A percentile compares a stretch with the other conserved stretches of the same genome.
Conservation (phyloP, 2,888 invertebrate genomes). For the Drosophila neutralis region DNA sequence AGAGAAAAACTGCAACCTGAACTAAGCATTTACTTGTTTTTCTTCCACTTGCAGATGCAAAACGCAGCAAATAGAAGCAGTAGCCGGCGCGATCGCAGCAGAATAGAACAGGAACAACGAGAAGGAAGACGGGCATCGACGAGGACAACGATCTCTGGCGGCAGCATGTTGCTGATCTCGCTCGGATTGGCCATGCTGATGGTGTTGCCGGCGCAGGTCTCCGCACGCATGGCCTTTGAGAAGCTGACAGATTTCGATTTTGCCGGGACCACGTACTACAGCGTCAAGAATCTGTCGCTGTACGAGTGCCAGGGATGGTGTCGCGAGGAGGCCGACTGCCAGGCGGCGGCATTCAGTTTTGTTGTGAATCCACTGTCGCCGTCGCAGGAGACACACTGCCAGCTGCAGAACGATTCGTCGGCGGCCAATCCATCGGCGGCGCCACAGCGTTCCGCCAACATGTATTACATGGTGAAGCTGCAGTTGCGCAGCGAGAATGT, state of each 20-base stretch:
- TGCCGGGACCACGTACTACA: slow-evolving; percentile 95
- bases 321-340: slow-evolving; percentile 95
- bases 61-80: slow-evolving; percentile 28
- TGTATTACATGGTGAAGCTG: slow-evolving; percentile 97
- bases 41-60: slow-evolving; percentile 49
- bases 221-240: slow-evolving; percentile 95
- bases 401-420: slow-evolving; percentile 96
- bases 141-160: slow-evolving; percentile 23
- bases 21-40: not conserved
- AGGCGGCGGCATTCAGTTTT: slow-evolving; percentile 96
- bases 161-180: slow-evolving; percentile 38
- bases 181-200: slow-evolving; percentile 44
- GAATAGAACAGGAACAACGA: slow-evolving; percentile 21
- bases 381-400: slow-evolving; percentile 95
- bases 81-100: slow-evolving; percentile 30
- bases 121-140: slow-evolving; percentile 16
- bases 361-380: slow-evolving; percentile 96
- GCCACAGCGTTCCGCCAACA: slow-evolving; percentile 93
- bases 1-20: not conserved
- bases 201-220: slow-evolving; percentile 45
- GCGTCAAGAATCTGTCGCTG: slow-evolving; percentile 94
- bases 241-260: slow-evolving; percentile 97
- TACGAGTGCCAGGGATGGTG: slow-evolving; percentile 99
- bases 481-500: slow-evolving; percentile 94
- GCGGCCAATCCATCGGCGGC: slow-evolving; percentile 94